Evolutionary conservation across 2,113 vertebrate genomes (phyloP).

Genomic region (Seriola quinqueradiata): DNA sequence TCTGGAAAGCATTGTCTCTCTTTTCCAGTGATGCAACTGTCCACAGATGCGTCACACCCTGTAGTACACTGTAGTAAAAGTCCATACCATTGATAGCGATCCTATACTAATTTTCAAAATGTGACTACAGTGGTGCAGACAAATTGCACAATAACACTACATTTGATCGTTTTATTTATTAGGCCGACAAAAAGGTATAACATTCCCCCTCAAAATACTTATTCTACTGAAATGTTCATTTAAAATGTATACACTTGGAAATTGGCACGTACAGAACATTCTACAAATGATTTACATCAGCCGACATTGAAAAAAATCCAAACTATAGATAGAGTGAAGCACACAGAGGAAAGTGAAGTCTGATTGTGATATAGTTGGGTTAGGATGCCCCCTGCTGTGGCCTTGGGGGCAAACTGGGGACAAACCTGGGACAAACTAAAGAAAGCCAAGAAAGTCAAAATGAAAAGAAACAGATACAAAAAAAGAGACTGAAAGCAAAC

Average conservation of each 20-base stretch:
- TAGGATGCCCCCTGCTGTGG: slow-evolving; percentile 79
- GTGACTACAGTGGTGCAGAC: not conserved
- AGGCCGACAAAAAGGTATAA: not conserved
- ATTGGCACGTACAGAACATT: not conserved
- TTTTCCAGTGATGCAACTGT: slow-evolving; percentile 76
- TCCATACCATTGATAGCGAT: not conserved
- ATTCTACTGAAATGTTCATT: not conserved
- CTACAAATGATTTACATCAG: not conserved
- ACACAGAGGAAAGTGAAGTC: not conserved
- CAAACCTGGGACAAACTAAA: not conserved
- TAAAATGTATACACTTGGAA: slow-evolving; percentile 8
- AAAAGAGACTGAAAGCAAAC: not conserved
- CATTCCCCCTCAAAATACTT: not conserved
- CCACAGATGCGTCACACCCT: slow-evolving; percentile 46
- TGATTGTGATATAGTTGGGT: slow-evolving; percentile 44
- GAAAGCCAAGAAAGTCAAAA: not conserved
- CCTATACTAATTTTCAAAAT: not conserved
- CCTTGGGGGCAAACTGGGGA: not conserved
- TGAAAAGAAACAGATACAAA: not conserved
- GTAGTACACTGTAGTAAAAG: slow-evolving; percentile 17
- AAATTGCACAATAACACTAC: not conserved
- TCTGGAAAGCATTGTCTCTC: slow-evolving; percentile 77
- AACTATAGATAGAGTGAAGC: not conserved
- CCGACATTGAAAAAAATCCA: not conserved
- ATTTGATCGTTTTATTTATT: not conserved